These are phyloP conservation scores for Drosophila ezoana DNA, from an alignment of 2,888 invertebrate species.

Conservation along the genomic window DNA sequence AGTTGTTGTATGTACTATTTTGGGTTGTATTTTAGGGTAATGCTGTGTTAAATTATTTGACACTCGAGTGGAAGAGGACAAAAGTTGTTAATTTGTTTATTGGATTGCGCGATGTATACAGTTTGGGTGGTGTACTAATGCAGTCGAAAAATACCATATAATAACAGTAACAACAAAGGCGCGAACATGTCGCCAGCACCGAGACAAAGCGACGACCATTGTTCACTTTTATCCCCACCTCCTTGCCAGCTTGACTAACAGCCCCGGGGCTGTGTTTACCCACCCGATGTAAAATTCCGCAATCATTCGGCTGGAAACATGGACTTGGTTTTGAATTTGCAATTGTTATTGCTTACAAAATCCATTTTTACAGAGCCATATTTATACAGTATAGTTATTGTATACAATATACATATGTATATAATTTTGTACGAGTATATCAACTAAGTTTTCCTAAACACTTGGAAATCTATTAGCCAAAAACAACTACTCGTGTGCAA, in stretches of 20 bases:
- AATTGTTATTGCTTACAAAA: constrained; percentile 5
- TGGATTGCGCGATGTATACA: constrained; percentile 68
- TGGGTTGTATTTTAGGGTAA: constrained; percentile 21
- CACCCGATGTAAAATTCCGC: constrained; percentile 29
- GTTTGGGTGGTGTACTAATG: constrained; percentile 58
- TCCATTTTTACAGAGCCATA: neutral
- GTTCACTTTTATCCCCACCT: constrained; percentile 29
- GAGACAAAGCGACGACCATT: constrained; percentile 34
- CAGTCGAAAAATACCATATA: constrained; percentile 52
- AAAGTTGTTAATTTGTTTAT: constrained; percentile 78
- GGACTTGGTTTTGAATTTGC: constrained; percentile 2
- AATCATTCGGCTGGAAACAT: constrained; percentile 38
- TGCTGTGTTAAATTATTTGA: constrained; percentile 35
- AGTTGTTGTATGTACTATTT: constrained; percentile 3
- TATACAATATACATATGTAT: neutral
- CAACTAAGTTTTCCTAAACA: neutral
- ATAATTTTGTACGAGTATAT: neutral
- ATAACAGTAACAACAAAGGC: constrained; percentile 51
- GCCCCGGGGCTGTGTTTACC: constrained; percentile 12
- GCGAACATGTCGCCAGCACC: constrained; percentile 39
- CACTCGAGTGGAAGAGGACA: constrained; percentile 71
- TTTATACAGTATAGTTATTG: neutral
- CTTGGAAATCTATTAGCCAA: neutral
- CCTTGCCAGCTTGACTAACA: constrained; percentile 1
- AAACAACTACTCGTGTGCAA: neutral